These are phyloP conservation scores for Philopedon plagiatum DNA, from an alignment of 2,888 invertebrate genomes.

Conservation along the genomic window DNA sequence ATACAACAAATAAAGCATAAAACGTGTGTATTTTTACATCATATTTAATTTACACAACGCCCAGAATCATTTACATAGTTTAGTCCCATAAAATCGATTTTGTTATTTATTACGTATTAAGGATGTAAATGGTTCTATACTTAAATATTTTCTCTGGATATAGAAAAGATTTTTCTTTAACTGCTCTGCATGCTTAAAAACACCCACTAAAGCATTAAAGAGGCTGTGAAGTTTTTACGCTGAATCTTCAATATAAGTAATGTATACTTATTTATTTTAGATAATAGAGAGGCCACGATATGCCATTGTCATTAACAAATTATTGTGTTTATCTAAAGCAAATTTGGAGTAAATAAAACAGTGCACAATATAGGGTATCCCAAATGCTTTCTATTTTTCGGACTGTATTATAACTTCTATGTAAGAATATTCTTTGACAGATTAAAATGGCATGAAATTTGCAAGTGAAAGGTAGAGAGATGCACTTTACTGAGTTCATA, in stretches of 20 bases:
- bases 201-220: no score
- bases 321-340: constrained; percentile 43
- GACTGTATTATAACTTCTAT: not conserved
- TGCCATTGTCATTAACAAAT: constrained; percentile 50
- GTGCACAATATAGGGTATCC: constrained; percentile 7
- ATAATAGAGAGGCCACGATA: constrained; percentile 55
- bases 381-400: not conserved
- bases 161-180: not conserved
- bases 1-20: constrained; percentile 37
- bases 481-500: no score
- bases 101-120: not conserved
- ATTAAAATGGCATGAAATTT: no score
- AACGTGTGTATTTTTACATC: constrained; percentile 33
- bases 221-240: not conserved
- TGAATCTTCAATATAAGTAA: not conserved
- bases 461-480: no score
- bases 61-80: constrained; percentile 15
- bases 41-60: constrained; percentile 24
- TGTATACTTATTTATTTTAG: constrained; percentile 54
- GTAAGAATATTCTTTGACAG: no score
- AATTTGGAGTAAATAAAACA: constrained; percentile 36
- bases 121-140: no score
- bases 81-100: constrained; percentile 13
- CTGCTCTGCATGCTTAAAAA: no score
- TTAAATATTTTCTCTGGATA: no score